A percentile compares a stretch with the other conserved stretches of the same genome.
phyloP scores from a whole-genome alignment of 2,797 vertebrate species.

The Alauda arvensis region DNA sequence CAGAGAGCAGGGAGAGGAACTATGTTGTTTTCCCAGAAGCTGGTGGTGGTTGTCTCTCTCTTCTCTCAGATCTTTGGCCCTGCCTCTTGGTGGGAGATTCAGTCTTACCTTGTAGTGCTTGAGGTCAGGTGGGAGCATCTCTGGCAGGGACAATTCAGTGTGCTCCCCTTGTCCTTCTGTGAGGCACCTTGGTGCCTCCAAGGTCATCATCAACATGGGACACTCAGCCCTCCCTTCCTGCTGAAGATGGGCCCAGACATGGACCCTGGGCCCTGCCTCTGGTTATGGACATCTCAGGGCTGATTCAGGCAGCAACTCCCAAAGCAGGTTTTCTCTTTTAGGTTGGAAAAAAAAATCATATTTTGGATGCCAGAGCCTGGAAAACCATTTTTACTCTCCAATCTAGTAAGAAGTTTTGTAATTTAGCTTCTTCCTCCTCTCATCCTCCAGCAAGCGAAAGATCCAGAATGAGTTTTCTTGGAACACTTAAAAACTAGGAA shows the following conservation, averaged over 20 bases:
- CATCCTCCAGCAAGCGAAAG: rapidly evolving
- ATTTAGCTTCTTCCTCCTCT: background rate
- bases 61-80: background rate
- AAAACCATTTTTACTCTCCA: background rate
- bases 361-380: background rate
- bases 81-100: background rate
- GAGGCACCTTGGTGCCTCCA: rapidly evolving
- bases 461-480: background rate
- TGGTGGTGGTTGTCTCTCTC: rapidly evolving
- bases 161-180: background rate
- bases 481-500: background rate
- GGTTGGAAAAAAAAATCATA: background rate
- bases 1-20: background rate
- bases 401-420: background rate
- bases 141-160: rapidly evolving
- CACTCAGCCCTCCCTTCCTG: background rate
- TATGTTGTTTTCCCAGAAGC: background rate
- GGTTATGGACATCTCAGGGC: rapidly evolving
- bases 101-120: background rate
- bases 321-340: background rate
- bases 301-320: background rate
- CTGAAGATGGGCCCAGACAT: rapidly evolving
- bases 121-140: background rate
- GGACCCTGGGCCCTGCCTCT: too few species aligned
- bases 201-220: rapidly evolving